These are phyloP conservation scores for Minunthozetes semirufus DNA, from an alignment of 2,888 invertebrate species.

Conservation along the genomic window DNA sequence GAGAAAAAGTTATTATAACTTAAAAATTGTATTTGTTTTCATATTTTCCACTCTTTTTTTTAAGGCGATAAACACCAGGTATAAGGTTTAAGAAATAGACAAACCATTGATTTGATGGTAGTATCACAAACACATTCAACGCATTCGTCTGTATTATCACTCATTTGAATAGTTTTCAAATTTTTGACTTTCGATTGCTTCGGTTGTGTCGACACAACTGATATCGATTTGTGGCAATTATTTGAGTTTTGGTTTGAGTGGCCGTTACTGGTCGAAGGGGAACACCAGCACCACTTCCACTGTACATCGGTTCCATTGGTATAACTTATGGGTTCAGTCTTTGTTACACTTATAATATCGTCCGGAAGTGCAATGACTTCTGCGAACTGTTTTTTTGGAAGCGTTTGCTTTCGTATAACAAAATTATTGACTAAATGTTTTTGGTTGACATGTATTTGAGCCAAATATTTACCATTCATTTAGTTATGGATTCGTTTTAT, in stretches of 20 bases:
- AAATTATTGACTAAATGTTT: constrained; percentile 6
- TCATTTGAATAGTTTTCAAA: neutral
- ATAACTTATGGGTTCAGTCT: neutral
- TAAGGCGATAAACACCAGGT: constrained; percentile 10
- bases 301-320: neutral
- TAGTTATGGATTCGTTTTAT: neutral
- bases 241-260: neutral
- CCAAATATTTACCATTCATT: constrained; percentile 18
- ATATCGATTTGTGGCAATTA: neutral
- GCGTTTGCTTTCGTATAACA: neutral
- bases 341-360: neutral
- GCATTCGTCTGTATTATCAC: neutral
- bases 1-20: too few species aligned
- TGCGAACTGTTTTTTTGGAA: constrained; percentile 10
- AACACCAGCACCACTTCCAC: neutral
- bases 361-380: constrained; percentile 25
- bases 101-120: constrained; percentile 2
- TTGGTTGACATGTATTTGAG: constrained; percentile 18
- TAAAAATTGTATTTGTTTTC: too few species aligned
- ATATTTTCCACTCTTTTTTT: too few species aligned
- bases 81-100: neutral
- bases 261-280: neutral
- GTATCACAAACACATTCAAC: neutral
- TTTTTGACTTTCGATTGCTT: neutral
- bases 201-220: neutral